A percentile compares a stretch with the other conserved stretches of the same genome.
phyloP scores from a whole-genome alignment of 2,113 vertebrate genomes.

The Phocoena sinus region DNA sequence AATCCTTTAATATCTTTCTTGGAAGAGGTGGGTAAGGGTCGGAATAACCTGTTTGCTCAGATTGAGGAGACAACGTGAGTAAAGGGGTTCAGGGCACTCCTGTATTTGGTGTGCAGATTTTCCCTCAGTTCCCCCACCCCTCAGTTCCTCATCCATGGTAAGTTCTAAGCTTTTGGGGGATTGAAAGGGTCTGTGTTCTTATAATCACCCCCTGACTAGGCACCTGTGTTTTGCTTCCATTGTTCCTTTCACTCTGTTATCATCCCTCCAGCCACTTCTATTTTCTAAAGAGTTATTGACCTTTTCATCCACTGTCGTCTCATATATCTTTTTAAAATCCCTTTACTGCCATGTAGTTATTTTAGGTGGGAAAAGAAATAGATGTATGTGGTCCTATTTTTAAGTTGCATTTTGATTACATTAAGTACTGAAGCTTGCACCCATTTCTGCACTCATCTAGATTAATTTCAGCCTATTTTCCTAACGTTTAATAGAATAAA shows the following conservation, averaged over 20 bases:
- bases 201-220: not conserved
- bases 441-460: not conserved
- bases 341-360: not conserved
- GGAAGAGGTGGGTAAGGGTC: not conserved
- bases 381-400: not conserved
- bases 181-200: not conserved
- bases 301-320: not conserved
- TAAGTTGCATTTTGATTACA: conserved; percentile 1
- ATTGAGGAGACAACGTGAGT: not conserved
- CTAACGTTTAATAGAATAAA: conserved; percentile 30
- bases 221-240: not conserved
- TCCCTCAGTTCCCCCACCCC: not conserved
- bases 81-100: not conserved
- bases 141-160: not conserved
- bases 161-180: not conserved
- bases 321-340: not conserved
- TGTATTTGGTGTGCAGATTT: not conserved
- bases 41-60: not conserved
- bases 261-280: not conserved
- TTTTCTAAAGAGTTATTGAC: not conserved
- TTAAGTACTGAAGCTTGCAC: not conserved
- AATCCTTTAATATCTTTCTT: not conserved
- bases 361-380: not conserved
- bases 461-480: conserved; percentile 28
- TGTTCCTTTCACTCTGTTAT: not conserved